phyloP scores from a whole-genome alignment of 2,113 vertebrate species.

The Athene noctua region DNA sequence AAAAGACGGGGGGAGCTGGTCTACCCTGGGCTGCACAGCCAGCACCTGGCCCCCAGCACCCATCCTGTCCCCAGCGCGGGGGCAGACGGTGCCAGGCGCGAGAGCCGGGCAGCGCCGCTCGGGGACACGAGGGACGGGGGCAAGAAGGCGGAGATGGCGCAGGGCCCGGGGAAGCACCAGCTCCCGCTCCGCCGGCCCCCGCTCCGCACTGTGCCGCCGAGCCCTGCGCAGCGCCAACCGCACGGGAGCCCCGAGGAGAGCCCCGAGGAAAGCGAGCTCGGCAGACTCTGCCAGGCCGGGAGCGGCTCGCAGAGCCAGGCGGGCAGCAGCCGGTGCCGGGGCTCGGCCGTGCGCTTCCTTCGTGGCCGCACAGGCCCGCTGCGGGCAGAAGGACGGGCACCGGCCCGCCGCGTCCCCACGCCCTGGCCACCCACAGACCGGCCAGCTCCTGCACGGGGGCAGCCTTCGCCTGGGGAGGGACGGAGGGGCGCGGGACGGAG shows the following conservation, averaged over 20 bases:
- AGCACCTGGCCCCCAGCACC: not conserved
- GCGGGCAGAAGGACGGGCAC: not conserved
- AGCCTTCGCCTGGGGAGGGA: not conserved
- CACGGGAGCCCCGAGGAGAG: no score
- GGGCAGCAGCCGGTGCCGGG: not conserved
- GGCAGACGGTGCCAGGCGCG: not conserved
- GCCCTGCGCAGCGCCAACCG: no score
- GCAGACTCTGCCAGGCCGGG: not conserved
- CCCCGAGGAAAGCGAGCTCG: not conserved
- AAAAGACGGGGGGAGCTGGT: not conserved
- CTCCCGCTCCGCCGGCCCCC: not conserved
- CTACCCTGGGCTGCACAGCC: not conserved
- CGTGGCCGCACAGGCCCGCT: not conserved
- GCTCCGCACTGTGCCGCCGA: no score
- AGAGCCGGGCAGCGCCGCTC: not conserved
- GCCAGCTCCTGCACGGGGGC: not conserved
- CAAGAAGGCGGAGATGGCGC: not conserved
- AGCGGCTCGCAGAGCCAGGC: not conserved
- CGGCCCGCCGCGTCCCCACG: not conserved
- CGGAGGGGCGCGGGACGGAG: not conserved
- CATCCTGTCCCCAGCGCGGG: not conserved
- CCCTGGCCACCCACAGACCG: not conserved
- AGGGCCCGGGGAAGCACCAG: not conserved
- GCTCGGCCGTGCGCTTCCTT: not conserved
- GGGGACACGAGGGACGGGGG: not conserved